Evolutionary conservation across 2,797 vertebrate genomes (phyloP), one percentile per base, ranked within the genome.

Genomic region (Micropoecilia bifurca): DNA sequence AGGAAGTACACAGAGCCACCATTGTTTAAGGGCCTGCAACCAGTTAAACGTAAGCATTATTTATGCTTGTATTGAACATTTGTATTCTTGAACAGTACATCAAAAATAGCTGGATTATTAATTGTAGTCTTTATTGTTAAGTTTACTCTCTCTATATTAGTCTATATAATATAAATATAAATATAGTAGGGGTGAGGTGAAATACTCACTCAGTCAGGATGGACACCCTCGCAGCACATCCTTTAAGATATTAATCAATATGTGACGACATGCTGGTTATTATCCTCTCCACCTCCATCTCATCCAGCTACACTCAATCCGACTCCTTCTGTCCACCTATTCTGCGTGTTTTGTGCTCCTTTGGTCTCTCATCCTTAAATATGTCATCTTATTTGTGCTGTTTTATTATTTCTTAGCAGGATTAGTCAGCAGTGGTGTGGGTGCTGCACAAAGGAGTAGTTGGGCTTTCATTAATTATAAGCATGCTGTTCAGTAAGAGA

Each of bases 201-300:
- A 94, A 93, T 91, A 94, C 93, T 91, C 89, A 95, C 91, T 46
- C 81, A 87, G 85, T 77, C 83, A 81, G 85, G 68, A 81, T 80
- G 86, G 89, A 90, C 87, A 85, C 85, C 78, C 83, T 75, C n/a
- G 25, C 80, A 82, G 86, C 77, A 16, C 7, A 14, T 77, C 80
- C 84, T 83, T 82, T 83, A 73, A 25, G 89, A 85, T 85, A 80
- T 88, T 86, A 91, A 92, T 92, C 48, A 86, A 93, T 94, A 88
- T 88, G 93, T 93, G 90, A 90, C 90, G 83, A 92, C 92, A 86
- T 79, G 84, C 83, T 90, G 90, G 92, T 89, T 89, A 88, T 89
- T 74, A 88, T 90, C 75, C 71, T 36, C 82, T 81, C 89, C 75
- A 81, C 85, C 80, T 81, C 73, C 41, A 14, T 71, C 53, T 86